phyloP scores from a whole-genome alignment of 2,113 vertebrate species.

The Passer domesticus region DNA sequence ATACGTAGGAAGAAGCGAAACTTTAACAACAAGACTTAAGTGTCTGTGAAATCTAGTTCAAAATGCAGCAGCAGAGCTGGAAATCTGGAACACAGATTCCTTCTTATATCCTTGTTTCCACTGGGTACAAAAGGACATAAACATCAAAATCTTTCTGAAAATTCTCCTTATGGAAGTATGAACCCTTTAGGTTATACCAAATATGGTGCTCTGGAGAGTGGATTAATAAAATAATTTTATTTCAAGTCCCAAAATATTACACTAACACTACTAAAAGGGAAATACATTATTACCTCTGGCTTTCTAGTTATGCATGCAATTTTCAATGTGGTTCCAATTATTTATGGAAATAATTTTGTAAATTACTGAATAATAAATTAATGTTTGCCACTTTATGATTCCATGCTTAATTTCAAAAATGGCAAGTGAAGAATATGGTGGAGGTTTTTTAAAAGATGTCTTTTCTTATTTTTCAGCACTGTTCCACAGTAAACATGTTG shows the following conservation, averaged over 20 bases:
- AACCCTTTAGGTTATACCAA: neutral
- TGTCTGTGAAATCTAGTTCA: neutral
- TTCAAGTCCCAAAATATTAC: neutral
- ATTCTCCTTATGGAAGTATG: neutral
- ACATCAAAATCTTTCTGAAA: neutral
- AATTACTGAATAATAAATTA: slow-evolving; percentile 1
- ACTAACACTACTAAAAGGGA: neutral
- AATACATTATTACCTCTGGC: neutral
- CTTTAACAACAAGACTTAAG: neutral
- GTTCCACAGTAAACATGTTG: neutral
- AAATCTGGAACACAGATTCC: neutral
- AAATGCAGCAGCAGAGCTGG: neutral
- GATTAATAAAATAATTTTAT: neutral
- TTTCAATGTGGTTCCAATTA: slow-evolving; percentile 5
- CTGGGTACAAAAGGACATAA: neutral
- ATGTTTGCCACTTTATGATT: neutral
- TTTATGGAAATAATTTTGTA: slow-evolving; percentile 23
- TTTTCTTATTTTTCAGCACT: slow-evolving; percentile 19
- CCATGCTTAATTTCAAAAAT: neutral
- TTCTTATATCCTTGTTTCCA: neutral
- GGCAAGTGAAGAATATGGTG: slow-evolving; percentile 18
- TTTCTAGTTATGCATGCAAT: neutral
- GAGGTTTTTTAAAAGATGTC: neutral
- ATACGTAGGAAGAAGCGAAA: neutral
- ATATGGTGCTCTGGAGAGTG: neutral